Base-by-base conservation (phyloP, 2,113 vertebrate species). In the Malurus melanocephalus region DNA sequence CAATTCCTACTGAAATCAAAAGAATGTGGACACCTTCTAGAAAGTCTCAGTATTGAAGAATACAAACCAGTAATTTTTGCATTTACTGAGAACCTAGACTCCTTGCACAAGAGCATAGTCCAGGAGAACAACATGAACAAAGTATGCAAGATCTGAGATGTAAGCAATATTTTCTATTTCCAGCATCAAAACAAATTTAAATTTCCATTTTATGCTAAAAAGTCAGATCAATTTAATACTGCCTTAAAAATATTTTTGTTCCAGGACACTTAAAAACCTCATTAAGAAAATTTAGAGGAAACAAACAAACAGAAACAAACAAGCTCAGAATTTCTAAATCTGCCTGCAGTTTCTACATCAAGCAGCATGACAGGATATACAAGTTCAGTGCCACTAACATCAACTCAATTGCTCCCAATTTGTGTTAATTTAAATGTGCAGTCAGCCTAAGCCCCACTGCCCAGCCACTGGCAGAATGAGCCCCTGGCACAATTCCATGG, bases 181-280 rank as follows among this genome's bases (percentile, higher is more conserved):
- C 67, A 87, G 56, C 38, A 89, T 66, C 16, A 89, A 88, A 90
- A 30, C 16, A 51, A 82, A 82, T 42, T 76, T 66, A 61, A 51
- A 80, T 87, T 78, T 88, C 66, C 55, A 73, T 73, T 90, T 90
- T 79, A 72, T 72, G 26, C 46, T 88, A 71, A 72, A 80, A 86
- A 84, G 16, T 42, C 49, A 67, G 61, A 90, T 60, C 11, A 7
- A 83, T 71, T 71, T 74, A 89, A 59, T 64, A 64, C 6, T 62
- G 13, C 23, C 57, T 67, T 77, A 43, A 89, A 67, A 73, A 26
- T 20, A 42, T 43, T 77, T 80, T 62, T 53, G 64, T 84, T 75
- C 53, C n/a, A 46, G 61, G 42, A 72, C 27, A 56, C 61, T 56
- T 78, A 45, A 78, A 93, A 92, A 43, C 5, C 28, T 84, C 61